Conservation (phyloP, 2,888 invertebrate species). For the Andricus quercusramuli region DNA sequence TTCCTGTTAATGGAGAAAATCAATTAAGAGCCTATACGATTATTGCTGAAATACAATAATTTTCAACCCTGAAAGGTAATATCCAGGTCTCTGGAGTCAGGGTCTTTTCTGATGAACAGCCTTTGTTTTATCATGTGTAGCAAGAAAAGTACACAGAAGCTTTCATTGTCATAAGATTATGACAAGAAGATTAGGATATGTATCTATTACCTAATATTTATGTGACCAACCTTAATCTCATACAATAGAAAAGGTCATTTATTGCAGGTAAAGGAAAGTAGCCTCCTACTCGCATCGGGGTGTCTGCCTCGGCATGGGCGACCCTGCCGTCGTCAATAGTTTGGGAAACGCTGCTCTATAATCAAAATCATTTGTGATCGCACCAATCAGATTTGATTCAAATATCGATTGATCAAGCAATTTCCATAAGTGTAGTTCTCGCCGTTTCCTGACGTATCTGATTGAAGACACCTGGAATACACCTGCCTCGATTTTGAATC, state of each 20-base stretch:
- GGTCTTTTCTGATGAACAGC: constrained; percentile 1
- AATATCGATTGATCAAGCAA: background rate
- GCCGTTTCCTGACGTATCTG: too few relatives aligned
- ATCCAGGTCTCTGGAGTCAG: background rate
- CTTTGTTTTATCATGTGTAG: constrained; percentile 6
- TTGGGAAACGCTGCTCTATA: too few relatives aligned
- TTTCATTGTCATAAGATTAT: background rate
- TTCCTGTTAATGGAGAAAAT: constrained; percentile 30
- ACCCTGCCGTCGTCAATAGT: too few relatives aligned
- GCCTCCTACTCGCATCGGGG: too few relatives aligned
- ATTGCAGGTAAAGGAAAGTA: too few relatives aligned
- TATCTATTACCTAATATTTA: too few relatives aligned
- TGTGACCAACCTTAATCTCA: too few relatives aligned
- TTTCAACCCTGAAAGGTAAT: constrained; percentile 18
- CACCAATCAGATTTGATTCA: background rate
- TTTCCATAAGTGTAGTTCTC: background rate
- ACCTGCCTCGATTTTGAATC: background rate
- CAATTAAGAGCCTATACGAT: constrained; percentile 19
- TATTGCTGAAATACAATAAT: constrained; percentile 8
- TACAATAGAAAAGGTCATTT: too few relatives aligned
- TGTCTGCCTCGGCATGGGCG: too few relatives aligned
- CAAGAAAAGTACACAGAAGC: background rate
- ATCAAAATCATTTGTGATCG: background rate
- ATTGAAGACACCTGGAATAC: background rate
- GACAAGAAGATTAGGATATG: too few relatives aligned